These are phyloP conservation scores for Scatophagus argus DNA, from an alignment of 2,113 vertebrate genomes.

Conservation along the genomic window DNA sequence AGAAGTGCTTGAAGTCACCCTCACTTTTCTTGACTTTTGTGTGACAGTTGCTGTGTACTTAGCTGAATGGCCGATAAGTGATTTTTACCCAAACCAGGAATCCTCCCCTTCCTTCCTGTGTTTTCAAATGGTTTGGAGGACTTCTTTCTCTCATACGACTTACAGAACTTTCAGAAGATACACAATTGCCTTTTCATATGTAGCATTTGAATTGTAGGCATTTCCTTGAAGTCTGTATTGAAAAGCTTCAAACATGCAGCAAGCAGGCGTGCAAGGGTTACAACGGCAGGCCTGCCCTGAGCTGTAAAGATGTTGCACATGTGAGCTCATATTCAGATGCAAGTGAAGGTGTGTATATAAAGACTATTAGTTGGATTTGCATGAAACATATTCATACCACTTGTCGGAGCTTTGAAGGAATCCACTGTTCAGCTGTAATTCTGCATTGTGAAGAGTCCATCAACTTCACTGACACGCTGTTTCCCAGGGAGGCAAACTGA, in stretches of 20 bases:
- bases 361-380: background rate
- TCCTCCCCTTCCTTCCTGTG: conserved; percentile 46
- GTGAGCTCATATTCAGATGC: background rate
- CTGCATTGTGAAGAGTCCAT: no score
- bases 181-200: background rate
- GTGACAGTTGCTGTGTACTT: background rate
- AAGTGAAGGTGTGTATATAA: background rate
- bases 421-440: background rate
- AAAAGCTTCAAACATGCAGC: background rate
- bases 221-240: background rate
- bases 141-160: background rate
- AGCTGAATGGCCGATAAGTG: background rate
- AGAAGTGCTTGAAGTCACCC: background rate
- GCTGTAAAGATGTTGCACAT: background rate
- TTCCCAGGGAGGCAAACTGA: conserved; percentile 41
- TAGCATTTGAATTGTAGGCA: background rate
- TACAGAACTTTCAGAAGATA: background rate
- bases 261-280: background rate
- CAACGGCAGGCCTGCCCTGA: background rate
- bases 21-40: background rate
- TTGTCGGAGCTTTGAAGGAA: background rate
- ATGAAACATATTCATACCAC: background rate
- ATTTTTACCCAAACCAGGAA: conserved; percentile 3
- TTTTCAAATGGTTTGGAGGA: background rate
- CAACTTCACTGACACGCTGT: background rate